Base-by-base conservation (phyloP, 2,113 vertebrate genomes). In the Paraplagusia blochii region DNA sequence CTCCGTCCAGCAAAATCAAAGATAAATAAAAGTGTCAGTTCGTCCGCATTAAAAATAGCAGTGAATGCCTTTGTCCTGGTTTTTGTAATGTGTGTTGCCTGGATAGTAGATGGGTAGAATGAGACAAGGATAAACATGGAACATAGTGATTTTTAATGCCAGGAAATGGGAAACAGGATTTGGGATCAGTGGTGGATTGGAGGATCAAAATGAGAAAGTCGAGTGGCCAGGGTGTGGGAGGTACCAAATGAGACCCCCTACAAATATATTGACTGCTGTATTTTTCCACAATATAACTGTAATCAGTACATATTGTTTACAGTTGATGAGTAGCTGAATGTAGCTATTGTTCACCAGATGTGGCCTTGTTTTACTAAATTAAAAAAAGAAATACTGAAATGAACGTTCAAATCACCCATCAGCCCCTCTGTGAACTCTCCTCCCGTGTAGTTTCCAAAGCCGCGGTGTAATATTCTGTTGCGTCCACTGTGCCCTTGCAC, bases 391-490 rank as follows among this genome's bases (percentile, higher is more conserved):
- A n/a, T n/a, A n/a, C n/a, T n/a, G n/a, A n/a, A n/a, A n/a, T n/a
- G n/a, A 1, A 12, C 18, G 34, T 39, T 42, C 29, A 47, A 47
- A 53, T 18, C n/a, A 11, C 14, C 43, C 39, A 44, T 44, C 39
- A 40, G 49, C 15, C 47, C 38, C 33, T 38, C 1, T 19, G 18
- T 4, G 11, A 49, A 46, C 54, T 43, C 48, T n/a, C 36, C 14
- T 16, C 8, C 51, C 36, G 11, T 58, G 39, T 22, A 40, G 38
- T 48, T 61, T 48, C 22, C 15, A 51, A 42, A 49, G 1, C 10
- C 40, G n/a, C 44, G 39, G 9, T 63, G 64, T 42, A 47, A 58
- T 61, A 61, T 64, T 60, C 39, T 47, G 16, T 17, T 36, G 40
- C 46, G 10, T 63, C 33, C 39, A 12, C 40, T 33, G 48, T 70